Evolutionary conservation across 2,113 vertebrate genomes (phyloP), one percentile per base, ranked within the genome.

Genomic region (Etia nguti): DNA sequence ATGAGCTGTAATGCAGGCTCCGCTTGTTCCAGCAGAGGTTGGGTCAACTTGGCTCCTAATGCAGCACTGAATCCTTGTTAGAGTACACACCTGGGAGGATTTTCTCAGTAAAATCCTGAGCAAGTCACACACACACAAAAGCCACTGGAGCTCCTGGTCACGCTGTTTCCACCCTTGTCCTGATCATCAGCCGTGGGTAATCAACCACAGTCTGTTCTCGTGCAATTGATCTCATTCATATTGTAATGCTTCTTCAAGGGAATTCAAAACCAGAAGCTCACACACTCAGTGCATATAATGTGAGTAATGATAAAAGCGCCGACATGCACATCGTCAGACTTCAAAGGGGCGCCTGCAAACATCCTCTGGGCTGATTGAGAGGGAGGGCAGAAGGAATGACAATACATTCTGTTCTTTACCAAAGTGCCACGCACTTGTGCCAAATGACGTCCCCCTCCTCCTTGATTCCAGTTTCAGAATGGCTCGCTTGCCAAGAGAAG

Each of bases 231-330:
- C 55, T 90, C 85, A 94, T 95, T 94, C 89, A 92, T 92, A 92
- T 94, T 95, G 36, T 84, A 93, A 91, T 95, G 87, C 59, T 91
- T 88, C 88, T 92, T 93, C 81, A 86, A 86, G 88, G 91, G 91
- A 93, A 92, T 93, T 91, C 84, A 65, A 57, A 68, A 92, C 87
- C 80, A 89, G 86, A 86, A 77, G 81, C 82, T 82, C 75, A 81
- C 46, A 29, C 82, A 80, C 12, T 34, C 68, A 10, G 29, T 48
- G 41, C 15, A 56, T 73, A 57, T 85, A 88, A 91, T 89, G 84
- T 46, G 87, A 90, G 79, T 54, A 12, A 52, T 79, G 90, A 91
- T 92, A 86, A 94, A 59, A 29, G 38, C 4, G 22, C 75, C 43
- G 86, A 81, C 77, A 50, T n/a, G 60, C 73, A 81, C 82, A 54